Percentiles rank a stretch among this genome's conserved stretches.
These are phyloP conservation scores for Cheilosia scutellata DNA, from an alignment of 2,888 invertebrate species.

Conservation along the genomic window DNA sequence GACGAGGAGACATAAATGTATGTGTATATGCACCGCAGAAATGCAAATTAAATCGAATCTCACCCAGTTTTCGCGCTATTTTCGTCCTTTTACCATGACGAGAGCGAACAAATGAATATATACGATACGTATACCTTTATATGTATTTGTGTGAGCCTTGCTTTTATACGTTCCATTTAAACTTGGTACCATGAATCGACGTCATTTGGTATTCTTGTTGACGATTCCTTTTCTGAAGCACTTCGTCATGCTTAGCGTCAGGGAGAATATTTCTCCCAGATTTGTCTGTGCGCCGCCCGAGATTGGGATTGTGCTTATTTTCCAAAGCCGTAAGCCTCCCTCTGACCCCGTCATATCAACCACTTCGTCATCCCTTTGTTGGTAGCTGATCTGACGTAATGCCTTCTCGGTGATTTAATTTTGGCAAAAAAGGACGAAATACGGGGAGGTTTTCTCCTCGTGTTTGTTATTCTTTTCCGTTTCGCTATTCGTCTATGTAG, in stretches of 20 bases:
- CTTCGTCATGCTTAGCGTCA: constrained; percentile 51
- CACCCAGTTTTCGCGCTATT: constrained; percentile 32
- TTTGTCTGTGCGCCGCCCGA: constrained; percentile 15
- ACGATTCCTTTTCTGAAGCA: constrained; percentile 23
- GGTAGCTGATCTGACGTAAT: constrained; percentile 68
- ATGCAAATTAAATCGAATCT: constrained; percentile 57
- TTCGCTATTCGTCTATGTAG: constrained; percentile 30
- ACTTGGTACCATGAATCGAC: constrained; percentile 44
- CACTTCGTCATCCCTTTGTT: not conserved
- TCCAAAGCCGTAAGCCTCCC: too few relatives aligned
- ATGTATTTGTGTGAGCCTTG: constrained; percentile 26
- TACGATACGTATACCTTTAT: not conserved
- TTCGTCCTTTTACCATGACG: constrained; percentile 10
- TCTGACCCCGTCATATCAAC: constrained; percentile 10
- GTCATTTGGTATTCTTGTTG: constrained; percentile 53
- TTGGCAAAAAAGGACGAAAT: constrained; percentile 13
- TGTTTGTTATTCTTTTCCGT: constrained; percentile 47
- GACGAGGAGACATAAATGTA: not conserved
- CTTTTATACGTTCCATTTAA: constrained; percentile 35
- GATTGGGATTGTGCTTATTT: not conserved
- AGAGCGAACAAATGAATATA: not conserved
- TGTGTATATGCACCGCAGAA: constrained; percentile 27
- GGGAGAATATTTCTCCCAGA: constrained; percentile 11
- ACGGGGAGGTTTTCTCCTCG: constrained; percentile 11
- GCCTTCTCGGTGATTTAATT: constrained; percentile 56